These are phyloP conservation scores for Cyprinodon diabolis DNA, from an alignment of 2,797 vertebrate genomes.

Conservation along the genomic window DNA sequence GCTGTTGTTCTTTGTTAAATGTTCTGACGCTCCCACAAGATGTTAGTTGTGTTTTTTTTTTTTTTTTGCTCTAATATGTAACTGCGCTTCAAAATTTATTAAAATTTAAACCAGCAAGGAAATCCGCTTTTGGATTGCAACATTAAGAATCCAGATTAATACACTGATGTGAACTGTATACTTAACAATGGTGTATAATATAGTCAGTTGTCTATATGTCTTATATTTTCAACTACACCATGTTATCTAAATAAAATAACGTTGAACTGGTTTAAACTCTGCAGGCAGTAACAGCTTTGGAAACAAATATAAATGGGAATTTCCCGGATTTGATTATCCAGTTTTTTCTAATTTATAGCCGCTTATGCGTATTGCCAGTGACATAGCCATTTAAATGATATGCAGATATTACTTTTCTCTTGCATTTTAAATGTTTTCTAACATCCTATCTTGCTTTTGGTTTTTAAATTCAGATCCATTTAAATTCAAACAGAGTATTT, in stretches of 20 bases:
- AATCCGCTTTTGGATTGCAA: background rate
- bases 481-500: background rate
- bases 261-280: background rate
- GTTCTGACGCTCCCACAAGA: background rate
- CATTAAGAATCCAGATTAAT: background rate
- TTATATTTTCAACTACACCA: no score
- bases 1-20: constrained; percentile 44
- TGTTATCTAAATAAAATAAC: no score
- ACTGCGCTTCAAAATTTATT: background rate
- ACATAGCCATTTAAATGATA: background rate
- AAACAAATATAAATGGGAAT: background rate
- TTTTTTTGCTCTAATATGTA: background rate
- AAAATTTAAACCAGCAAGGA: background rate
- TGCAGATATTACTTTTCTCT: background rate
- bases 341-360: background rate
- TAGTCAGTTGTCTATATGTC: background rate
- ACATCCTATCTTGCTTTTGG: background rate
- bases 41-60: background rate
- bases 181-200: background rate
- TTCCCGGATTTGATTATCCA: background rate
- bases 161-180: background rate
- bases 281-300: background rate
- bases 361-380: background rate
- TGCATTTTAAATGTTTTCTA: background rate
- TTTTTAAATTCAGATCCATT: background rate